Conservation (phyloP, 2,888 invertebrate species). For the Boloria euphrosyne region DNA sequence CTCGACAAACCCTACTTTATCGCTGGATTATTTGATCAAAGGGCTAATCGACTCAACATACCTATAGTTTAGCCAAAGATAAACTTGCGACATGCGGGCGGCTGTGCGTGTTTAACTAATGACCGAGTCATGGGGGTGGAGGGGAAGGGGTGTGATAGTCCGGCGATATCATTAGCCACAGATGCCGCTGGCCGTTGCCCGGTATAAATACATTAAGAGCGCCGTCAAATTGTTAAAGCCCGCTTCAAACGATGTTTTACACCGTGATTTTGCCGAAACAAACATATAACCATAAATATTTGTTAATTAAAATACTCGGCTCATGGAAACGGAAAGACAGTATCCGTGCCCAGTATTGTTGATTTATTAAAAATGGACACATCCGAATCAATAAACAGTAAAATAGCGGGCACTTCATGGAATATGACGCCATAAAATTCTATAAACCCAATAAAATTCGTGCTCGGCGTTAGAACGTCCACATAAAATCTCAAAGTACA, state of each 20-base stretch:
- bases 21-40: conserved; percentile 81
- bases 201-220: conserved; percentile 81
- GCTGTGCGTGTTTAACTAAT: conserved; percentile 82
- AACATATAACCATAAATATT: conserved; percentile 7
- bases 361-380: conserved; percentile 54
- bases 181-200: conserved; percentile 75
- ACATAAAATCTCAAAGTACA: conserved; percentile 82
- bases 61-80: conserved; percentile 80
- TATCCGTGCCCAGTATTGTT: conserved; percentile 47
- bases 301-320: conserved; percentile 20
- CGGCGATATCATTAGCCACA: conserved; percentile 81
- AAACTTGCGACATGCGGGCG: conserved; percentile 82
- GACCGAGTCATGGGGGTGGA: conserved; percentile 75
- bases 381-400: conserved; percentile 79
- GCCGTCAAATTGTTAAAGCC: conserved; percentile 78
- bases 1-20: conserved; percentile 74
- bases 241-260: conserved; percentile 60
- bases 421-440: conserved; percentile 79
- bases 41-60: conserved; percentile 81
- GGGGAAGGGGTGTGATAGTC: conserved; percentile 52
- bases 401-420: conserved; percentile 75
- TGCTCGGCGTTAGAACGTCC: conserved; percentile 79
- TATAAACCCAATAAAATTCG: conserved; percentile 82
- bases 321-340: conserved; percentile 16
- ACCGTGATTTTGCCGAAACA: conserved; percentile 42